Base-by-base conservation (phyloP, 37 sponge, comb jelly and placozoan genomes). In the Ianthella basta region DNA sequence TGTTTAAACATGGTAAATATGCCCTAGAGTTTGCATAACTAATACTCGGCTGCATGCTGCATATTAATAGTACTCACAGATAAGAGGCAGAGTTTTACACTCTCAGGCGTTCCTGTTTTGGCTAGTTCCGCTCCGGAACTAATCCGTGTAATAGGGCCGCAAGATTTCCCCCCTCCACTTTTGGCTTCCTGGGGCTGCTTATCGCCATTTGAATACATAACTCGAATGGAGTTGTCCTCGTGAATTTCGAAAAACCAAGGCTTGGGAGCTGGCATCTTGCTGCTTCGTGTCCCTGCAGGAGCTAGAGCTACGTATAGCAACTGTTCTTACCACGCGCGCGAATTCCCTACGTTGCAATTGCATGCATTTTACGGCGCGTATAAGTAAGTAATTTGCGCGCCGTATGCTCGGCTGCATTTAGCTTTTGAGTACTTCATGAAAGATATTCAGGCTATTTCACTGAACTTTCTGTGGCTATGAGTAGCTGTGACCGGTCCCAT, bases 111-210 rank as follows among this genome's bases (percentile, higher is more conserved):
- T 64, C 66, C 66, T 8, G 14, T 30, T 64, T 64, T 64, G 66
- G 66, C 66, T 16, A 64, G 66, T 16, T 64, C 66, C 66, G 66
- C 66, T 8, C 66, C 66, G 66, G 66, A 64, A 64, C 66, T 16
- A 64, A 64, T 64, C 6, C 20, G 12, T 8, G 66, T 64, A 16
- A 64, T 64, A 20, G 66, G 66, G 20, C 66, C 66, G 14, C 66
- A 30, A 16, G 66, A 8, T 64, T 64, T 64, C 18, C 59, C 59
- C 16, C 59, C 59, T 18, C 59, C 59, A 56, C 59, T 56, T 30
- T 64, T 64, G 20, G 66, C 66, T 64, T 64, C 66, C 14, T 12
- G 14, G 6, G 66, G 66, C 59, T 56, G 59, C 66, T 64, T 64
- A 30, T 16, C 66, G 66, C 66, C 66, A 64, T 64, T 64, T 8